Conservation (phyloP, 2,797 vertebrate genomes). For the Potorous gilbertii region DNA sequence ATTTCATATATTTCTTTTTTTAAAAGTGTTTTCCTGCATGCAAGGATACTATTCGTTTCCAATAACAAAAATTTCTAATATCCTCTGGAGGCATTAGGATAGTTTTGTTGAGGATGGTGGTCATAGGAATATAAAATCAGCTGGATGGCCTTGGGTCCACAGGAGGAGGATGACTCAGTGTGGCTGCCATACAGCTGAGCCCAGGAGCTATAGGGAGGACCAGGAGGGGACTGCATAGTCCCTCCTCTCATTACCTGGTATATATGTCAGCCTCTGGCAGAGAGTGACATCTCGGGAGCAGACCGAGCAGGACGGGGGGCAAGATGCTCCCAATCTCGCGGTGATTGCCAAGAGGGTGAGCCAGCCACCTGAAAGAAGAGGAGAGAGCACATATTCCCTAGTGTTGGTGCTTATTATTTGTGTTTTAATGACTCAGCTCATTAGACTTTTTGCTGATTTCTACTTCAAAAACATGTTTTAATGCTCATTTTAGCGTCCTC, state of each 20-base stretch:
- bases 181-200: slow-evolving; percentile 21
- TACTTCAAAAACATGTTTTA: background rate
- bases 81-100: slow-evolving; percentile 41
- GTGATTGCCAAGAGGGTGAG: slow-evolving; percentile 80
- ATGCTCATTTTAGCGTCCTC: background rate
- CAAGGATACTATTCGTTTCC: slow-evolving; percentile 35
- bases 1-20: slow-evolving; percentile 40
- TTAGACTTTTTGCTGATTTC: slow-evolving; percentile 26
- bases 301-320: slow-evolving; percentile 84
- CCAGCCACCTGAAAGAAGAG: slow-evolving; percentile 81
- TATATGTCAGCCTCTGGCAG: slow-evolving; percentile 84
- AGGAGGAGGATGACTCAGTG: slow-evolving; percentile 7
- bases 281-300: slow-evolving; percentile 84
- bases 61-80: slow-evolving; percentile 55
- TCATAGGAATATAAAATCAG: slow-evolving; percentile 46
- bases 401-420: background rate
- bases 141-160: background rate
- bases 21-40: background rate
- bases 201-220: background rate
- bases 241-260: slow-evolving; percentile 79
- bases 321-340: slow-evolving; percentile 72
- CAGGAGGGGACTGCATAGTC: background rate
- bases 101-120: slow-evolving; percentile 38
- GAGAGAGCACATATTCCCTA: background rate
- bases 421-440: background rate